Percentiles rank a stretch among this genome's conserved stretches.
Conservation (phyloP, 2,113 vertebrate species). For the Corvus moneduloides region DNA sequence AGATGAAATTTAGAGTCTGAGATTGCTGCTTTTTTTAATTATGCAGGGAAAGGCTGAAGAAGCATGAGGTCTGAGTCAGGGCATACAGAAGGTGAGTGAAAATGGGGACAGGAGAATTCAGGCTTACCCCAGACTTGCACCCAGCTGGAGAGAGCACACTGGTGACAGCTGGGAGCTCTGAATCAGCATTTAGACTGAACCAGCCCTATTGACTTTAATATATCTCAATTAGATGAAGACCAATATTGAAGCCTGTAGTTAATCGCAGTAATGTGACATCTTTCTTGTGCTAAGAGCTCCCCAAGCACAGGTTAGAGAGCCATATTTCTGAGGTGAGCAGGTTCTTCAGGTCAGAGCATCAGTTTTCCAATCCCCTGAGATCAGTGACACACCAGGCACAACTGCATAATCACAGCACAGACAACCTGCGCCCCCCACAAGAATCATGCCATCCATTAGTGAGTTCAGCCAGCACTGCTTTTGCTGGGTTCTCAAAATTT, state of each 20-base stretch:
- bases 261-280: not conserved
- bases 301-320: not conserved
- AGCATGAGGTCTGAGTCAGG: not conserved
- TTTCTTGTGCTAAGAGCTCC: not conserved
- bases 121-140: not conserved
- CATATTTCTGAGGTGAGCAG: not conserved
- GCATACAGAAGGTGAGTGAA: not conserved
- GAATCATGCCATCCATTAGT: not conserved
- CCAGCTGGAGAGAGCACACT: not conserved
- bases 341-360: not conserved
- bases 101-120: not conserved
- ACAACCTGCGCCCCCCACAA: not conserved
- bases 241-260: not conserved
- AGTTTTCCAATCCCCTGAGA: not conserved
- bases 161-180: not conserved
- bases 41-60: not conserved
- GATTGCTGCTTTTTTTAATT: not conserved
- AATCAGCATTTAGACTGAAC: not conserved
- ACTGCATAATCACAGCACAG: not conserved
- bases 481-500: not conserved
- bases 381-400: not conserved
- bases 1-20: not conserved
- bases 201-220: not conserved
- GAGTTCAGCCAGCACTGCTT: not conserved
- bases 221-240: not conserved